These are phyloP conservation scores for Clostera curtula DNA, from an alignment of 2,888 invertebrate genomes.

Conservation along the genomic window DNA sequence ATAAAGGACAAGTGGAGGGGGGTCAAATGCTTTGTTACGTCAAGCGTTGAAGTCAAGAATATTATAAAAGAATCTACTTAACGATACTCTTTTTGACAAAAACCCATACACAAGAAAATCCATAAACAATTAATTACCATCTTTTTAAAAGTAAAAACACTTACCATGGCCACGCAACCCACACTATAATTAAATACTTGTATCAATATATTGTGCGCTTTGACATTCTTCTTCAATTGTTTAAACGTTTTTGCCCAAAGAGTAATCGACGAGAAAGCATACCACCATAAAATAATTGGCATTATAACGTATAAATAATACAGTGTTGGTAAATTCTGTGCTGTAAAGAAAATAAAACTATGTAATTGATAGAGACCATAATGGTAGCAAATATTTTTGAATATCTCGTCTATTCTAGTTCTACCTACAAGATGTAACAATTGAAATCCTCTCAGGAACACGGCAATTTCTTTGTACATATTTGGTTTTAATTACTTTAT, in stretches of 20 bases:
- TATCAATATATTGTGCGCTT: slow-evolving; percentile 23
- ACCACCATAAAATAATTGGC: slow-evolving; percentile 77
- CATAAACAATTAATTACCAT: slow-evolving; percentile 4
- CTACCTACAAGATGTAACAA: too few relatives aligned
- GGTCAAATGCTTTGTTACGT: too few relatives aligned
- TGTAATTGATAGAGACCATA: neutral
- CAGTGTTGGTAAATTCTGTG: slow-evolving; percentile 75
- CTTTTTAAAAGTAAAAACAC: slow-evolving; percentile 10
- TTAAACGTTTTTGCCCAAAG: slow-evolving; percentile 38
- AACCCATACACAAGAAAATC: neutral
- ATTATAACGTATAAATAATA: slow-evolving; percentile 79
- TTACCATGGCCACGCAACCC: slow-evolving; percentile 74
- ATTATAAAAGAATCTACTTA: neutral
- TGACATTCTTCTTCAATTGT: slow-evolving; percentile 28
- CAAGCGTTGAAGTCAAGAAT: too few relatives aligned
- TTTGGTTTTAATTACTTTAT: too few relatives aligned
- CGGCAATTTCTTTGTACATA: too few relatives aligned
- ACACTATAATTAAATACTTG: slow-evolving; percentile 51
- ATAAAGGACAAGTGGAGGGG: too few relatives aligned
- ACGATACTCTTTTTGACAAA: neutral
- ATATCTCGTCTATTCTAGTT: slow-evolving; percentile 21
- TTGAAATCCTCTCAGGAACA: too few relatives aligned
- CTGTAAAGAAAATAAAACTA: slow-evolving; percentile 36
- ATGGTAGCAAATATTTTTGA: neutral
- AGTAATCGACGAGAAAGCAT: slow-evolving; percentile 37